Evolutionary conservation across 1,140 invertebrate species (phyloP), one percentile per base, ranked within the genome.

Genomic region (Tetramorium simillimum): DNA sequence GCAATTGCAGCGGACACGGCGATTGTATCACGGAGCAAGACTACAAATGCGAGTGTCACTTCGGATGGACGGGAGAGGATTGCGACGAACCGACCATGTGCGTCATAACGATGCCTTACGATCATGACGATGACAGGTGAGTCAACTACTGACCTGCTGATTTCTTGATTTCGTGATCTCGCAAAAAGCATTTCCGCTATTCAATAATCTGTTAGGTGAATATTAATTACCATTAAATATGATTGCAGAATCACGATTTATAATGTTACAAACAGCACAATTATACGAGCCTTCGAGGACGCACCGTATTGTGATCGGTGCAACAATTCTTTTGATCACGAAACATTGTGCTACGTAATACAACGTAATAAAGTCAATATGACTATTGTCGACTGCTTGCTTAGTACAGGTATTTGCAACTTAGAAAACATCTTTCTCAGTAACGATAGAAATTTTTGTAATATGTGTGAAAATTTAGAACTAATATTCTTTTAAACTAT

Each of bases 41-140:
- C 33, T 67, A 78, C 56, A 37, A 16, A 2, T 93, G 92, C 18
- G 9, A 67, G 0, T 93, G 92, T 63, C 63, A 63, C 16, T 81
- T 76, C 24, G 92, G 92, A 7, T 93, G 92, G 92, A 73, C 33
- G 0, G 92, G 91, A 37, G 40, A 7, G 49, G 63, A 85, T 12
- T 93, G 92, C 24, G 88, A 91, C 1, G 18, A 60, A 14, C 53
- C 89, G 0, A 58, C 28, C 0, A 6, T 86, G 6, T 92, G 92
- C 16, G 28, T 70, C 9, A 18, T 67, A 12, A 18, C 28, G 46
- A 9, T 80, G n/a, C 12, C 73, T 28, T 10, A 7, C 0, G 28
- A 58, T 46, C 21, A 67, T 5, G 5, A 3, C 0, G 43, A 46
- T n/a, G 10, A 67, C 10, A 77, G 43, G 88, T 85, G 21, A 88